Percentiles rank a stretch among this genome's conserved stretches.
These are phyloP conservation scores for Percopsis transmontana DNA, from an alignment of 2,113 vertebrate species.

Conservation along the genomic window DNA sequence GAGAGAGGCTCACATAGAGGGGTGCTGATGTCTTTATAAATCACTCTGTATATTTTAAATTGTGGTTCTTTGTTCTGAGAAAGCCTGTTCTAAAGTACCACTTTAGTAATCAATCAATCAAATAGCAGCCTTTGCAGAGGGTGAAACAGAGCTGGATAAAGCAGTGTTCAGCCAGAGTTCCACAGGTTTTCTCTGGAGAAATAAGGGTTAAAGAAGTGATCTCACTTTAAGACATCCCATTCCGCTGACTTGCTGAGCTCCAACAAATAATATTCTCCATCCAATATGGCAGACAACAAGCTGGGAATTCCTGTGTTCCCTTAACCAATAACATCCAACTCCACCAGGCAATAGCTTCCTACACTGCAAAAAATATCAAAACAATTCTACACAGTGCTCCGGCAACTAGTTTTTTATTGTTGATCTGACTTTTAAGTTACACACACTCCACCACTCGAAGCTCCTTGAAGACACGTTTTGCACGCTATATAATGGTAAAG, in stretches of 20 bases:
- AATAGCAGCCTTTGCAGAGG: not conserved
- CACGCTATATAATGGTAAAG: no score
- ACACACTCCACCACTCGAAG: no score
- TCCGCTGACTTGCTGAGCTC: no score
- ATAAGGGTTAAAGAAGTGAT: not conserved
- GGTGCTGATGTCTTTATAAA: not conserved
- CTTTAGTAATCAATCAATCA: not conserved
- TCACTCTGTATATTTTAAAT: not conserved
- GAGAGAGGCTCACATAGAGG: not conserved
- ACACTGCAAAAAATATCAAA: no score
- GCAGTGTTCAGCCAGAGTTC: no score
- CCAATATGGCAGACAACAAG: not conserved
- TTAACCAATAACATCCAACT: not conserved
- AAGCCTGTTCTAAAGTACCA: not conserved
- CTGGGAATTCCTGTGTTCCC: not conserved
- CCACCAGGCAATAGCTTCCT: not conserved
- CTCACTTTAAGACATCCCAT: not conserved
- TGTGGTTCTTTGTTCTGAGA: not conserved
- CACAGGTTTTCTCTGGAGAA: not conserved
- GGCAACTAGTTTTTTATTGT: no score
- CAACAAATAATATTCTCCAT: not conserved
- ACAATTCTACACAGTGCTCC: no score
- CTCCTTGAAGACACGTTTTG: no score
- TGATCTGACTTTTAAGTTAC: no score
- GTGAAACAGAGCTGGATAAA: no score